Base-by-base conservation (phyloP, 2,888 invertebrate species). In the Cepaea hortensis region DNA sequence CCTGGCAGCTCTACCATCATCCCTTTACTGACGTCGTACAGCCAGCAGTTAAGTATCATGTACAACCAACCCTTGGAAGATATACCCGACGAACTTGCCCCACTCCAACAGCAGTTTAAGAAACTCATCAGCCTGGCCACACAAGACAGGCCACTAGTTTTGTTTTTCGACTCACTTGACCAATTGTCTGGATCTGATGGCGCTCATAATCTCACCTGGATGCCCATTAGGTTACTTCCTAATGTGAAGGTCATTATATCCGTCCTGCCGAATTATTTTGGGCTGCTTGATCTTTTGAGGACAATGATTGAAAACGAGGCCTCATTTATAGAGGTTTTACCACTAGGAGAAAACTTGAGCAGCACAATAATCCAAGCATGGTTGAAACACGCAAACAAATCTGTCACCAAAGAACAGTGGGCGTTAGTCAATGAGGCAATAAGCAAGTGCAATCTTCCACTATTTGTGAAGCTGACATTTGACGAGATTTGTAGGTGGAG, bases 401-500 rank as follows among this genome's bases (percentile, higher is more conserved):
- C 91, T 3, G 91, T 99, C 3, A 97, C 97, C 76, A 97, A 98
- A 93, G 97, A 97, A 93, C 99, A 99, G 93, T 98, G 98, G 98
- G 96, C 97, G 70, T 95, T 98, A 84, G 99, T 99, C 0, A 97
- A 98, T 23, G 98, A 98, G 92, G 98, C 98, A 0, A 97, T 99
- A 68, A 96, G 96, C 20, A 97, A 97, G 92, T 99, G 99, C 93
- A 98, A 98, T 0, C 95, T 99, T 84, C 99, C 99, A 0, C 98
- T 99, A 89, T 99, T 98, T 93, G 98, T 99, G 0, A 99, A 99
- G 95, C 95, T 99, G 76, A 98, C 99, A 0, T 98, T 98, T 95
- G 99, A 99, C 20, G 99, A 99, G 95, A 98, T 99, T 55, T 98
- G 98, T 93, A 96, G 98, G 89, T 99, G 99, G 99, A 96, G 98